Evolutionary conservation across 2,888 invertebrate genomes (phyloP), one percentile per base, ranked within the genome.

Genomic region (Drosophila antonietae): DNA sequence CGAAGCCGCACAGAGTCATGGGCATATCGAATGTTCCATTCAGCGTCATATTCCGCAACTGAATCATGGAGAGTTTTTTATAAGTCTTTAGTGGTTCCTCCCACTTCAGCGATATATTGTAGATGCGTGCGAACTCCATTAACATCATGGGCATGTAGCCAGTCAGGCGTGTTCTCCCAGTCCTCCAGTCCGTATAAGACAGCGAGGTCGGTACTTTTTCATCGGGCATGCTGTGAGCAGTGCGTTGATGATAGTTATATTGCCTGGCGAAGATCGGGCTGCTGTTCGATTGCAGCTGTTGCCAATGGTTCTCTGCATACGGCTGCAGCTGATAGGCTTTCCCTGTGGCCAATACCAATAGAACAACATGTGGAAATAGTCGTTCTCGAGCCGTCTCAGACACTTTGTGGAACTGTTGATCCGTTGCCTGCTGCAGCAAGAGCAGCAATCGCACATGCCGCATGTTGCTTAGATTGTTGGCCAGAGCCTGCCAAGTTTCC

Each of bases 1-100:
- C 84, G n/a, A 15, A 88, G 28, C 89, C 89, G 20, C 75, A 75
- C 10, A 88, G 53, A 2, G 75, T 67, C 2, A 88, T 81, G 10
- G 87, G 69, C 31, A 85, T 18, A 18, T 56, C 37, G 0, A 88
- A 52, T 0, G 80, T 83, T 1, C 72, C 73, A 44, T 86, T 83
- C 7, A 73, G 51, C 3, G 89, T 86, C 71, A 88, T 51, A 14
- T 85, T 85, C 0, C 89, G 64, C 3, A 88, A 39, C 2, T 63
- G 14, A 1, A 83, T 44, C 2, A 75, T n/a, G 0, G 79, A 75
- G 4, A 81, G 12, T 0, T 44, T 59, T 6, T 83, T 49, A 0
- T 70, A 75, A 2, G 46, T 23, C 0, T 44, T 7, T 7, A 83
- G 33, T 10, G 55, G 57, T 1, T 68, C 61, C 15, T 67, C 58